Conservation (phyloP, 92 coral and sea anemone genomes). For the Paragorgia papillata region DNA sequence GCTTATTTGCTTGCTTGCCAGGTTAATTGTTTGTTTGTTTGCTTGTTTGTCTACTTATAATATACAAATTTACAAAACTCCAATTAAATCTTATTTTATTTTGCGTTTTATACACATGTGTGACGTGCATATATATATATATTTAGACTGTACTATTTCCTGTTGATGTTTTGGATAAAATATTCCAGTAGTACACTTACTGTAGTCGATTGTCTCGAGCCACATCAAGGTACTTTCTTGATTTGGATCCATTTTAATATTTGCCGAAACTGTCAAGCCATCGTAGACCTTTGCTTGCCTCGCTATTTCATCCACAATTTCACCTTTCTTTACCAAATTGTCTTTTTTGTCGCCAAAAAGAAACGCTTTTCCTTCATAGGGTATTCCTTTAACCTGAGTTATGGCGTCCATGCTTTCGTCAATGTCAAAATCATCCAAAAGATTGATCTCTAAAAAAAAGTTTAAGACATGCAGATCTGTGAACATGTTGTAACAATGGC, state of each 20-base stretch:
- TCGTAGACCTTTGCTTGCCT: slow-evolving; percentile 39
- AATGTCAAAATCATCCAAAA: slow-evolving; percentile 60
- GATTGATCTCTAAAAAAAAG: slow-evolving; percentile 59
- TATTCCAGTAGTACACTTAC: not conserved
- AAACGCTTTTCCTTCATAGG: slow-evolving; percentile 65
- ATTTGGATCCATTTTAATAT: slow-evolving; percentile 56
- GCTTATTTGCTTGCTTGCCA: no score
- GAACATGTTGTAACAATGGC: no score
- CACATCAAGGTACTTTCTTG: slow-evolving; percentile 67
- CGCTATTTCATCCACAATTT: slow-evolving; percentile 52
- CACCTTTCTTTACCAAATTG: slow-evolving; percentile 41
- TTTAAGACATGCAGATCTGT: no score
- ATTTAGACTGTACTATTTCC: no score
- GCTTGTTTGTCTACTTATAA: no score
- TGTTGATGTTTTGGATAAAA: no score
- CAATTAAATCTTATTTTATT: no score
- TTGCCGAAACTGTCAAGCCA: slow-evolving; percentile 62
- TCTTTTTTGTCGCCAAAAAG: slow-evolving; percentile 48
- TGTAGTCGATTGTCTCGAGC: slow-evolving; percentile 58
- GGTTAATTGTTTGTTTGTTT: no score
- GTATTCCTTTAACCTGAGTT: slow-evolving; percentile 46
- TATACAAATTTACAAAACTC: no score
- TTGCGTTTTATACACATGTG: no score
- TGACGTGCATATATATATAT: no score
- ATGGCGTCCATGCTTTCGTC: slow-evolving; percentile 48